Evolutionary conservation across 2,113 vertebrate species (phyloP).

Genomic region (Sterna hirundo): DNA sequence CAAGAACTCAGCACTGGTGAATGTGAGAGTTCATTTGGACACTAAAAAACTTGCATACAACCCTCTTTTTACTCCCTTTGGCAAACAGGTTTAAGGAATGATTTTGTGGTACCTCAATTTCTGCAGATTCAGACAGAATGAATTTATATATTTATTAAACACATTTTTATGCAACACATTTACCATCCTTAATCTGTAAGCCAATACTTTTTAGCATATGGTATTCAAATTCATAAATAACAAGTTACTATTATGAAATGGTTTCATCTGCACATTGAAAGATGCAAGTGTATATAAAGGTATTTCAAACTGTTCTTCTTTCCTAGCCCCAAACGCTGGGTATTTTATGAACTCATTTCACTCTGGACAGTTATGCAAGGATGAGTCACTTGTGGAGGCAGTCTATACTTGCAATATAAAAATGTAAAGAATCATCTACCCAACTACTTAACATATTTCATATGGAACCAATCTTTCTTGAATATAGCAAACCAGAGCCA

Average conservation of each 20-base stretch:
- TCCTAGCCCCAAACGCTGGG: accelerated
- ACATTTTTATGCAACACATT: background rate
- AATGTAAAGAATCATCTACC: background rate
- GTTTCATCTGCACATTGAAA: background rate
- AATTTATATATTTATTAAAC: background rate
- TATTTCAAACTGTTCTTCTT: background rate
- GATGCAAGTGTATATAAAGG: background rate
- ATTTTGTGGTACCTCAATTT: background rate
- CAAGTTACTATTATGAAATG: background rate
- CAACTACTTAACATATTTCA: background rate
- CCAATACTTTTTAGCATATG: background rate
- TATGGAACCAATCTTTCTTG: background rate
- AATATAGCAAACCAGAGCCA: background rate
- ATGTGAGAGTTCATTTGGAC: background rate
- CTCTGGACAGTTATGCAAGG: background rate
- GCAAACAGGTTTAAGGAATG: background rate
- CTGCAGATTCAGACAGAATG: background rate
- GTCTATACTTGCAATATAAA: background rate
- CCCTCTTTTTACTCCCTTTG: background rate
- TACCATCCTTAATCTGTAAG: background rate
- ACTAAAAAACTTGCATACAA: background rate
- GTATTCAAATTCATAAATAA: background rate
- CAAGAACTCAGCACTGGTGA: background rate
- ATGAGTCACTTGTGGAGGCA: background rate
- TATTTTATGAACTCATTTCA: background rate